Conservation (phyloP, 2,797 vertebrate genomes). For the Diplodus sargus region DNA sequence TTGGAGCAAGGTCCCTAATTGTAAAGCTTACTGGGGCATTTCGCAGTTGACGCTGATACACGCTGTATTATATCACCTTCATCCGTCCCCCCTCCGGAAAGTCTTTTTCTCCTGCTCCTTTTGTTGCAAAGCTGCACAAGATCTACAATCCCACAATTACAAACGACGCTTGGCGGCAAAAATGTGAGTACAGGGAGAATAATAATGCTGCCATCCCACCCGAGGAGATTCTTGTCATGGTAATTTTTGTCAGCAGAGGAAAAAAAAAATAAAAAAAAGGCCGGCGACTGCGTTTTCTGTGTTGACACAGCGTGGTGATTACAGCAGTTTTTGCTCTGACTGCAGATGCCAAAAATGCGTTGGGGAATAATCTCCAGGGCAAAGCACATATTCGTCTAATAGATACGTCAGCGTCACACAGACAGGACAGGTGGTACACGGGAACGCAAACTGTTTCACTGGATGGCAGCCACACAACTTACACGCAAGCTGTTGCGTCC, state of each 20-base stretch:
- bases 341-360: conserved; percentile 52
- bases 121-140: neutral
- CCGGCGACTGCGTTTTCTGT: conserved; percentile 20
- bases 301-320: conserved; percentile 44
- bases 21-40: neutral
- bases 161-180: neutral
- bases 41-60: neutral
- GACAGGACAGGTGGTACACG: conserved; percentile 68
- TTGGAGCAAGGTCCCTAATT: neutral
- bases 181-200: conserved; percentile 10
- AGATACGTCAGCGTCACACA: conserved; percentile 62
- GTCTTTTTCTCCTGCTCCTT: neutral
- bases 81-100: neutral
- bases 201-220: neutral
- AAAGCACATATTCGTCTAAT: conserved; percentile 58
- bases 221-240: conserved; percentile 15
- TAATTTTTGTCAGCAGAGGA: conserved; percentile 31
- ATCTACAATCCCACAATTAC: neutral
- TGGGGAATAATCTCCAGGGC: conserved; percentile 55
- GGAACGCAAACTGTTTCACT: conserved; percentile 58
- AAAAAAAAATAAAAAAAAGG: conserved; percentile 22
- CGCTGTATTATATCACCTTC: neutral
- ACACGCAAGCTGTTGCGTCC: conserved; percentile 69
- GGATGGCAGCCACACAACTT: conserved; percentile 59
- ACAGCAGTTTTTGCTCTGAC: conserved; percentile 50